Conservation (phyloP, 2,113 vertebrate genomes). For the Phyllostomus discolor region DNA sequence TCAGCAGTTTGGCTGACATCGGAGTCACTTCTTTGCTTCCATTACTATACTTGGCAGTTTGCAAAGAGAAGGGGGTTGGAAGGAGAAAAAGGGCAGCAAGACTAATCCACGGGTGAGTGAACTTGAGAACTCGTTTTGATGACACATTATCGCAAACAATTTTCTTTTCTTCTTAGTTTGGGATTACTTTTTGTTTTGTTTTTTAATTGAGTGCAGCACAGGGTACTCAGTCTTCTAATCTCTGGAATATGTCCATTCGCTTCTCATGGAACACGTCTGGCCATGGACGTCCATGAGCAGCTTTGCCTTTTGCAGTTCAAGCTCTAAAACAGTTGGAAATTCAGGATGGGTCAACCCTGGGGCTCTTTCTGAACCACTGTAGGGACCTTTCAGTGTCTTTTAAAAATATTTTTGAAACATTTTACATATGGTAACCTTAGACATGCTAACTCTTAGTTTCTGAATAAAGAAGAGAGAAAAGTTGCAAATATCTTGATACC, state of each 20-base stretch:
- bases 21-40: background rate
- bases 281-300: background rate
- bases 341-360: background rate
- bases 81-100: conserved; percentile 41
- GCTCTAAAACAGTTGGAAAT: background rate
- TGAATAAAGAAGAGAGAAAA: background rate
- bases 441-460: background rate
- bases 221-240: background rate
- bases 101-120: conserved; percentile 18
- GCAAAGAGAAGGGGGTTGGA: conserved; percentile 23
- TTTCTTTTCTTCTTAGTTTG: background rate
- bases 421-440: background rate
- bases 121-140: background rate
- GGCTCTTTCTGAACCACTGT: background rate
- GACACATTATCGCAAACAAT: background rate
- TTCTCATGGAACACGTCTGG: background rate
- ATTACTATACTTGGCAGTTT: conserved; percentile 33
- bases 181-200: background rate
- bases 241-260: background rate
- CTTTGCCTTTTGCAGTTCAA: background rate
- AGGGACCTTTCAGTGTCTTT: background rate
- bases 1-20: conserved; percentile 28
- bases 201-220: background rate
- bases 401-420: background rate
- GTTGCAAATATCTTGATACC: background rate